phyloP scores from a whole-genome alignment of 2,113 vertebrate genomes.

The Butorides virescens region DNA sequence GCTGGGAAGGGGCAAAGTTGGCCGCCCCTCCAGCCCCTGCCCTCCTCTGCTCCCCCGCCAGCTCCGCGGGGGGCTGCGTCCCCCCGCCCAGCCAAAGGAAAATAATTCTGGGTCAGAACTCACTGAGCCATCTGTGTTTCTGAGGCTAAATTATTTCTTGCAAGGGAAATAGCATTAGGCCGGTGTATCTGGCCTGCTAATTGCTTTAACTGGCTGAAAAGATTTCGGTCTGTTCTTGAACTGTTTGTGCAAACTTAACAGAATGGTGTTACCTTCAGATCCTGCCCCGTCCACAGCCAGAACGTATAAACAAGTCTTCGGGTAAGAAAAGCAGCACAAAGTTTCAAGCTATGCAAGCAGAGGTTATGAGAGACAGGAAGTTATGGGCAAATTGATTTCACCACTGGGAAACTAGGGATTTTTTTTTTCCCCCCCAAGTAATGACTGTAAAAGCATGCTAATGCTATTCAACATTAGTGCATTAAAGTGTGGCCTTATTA shows the following conservation, averaged over 20 bases:
- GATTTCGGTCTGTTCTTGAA: slow-evolving; percentile 36
- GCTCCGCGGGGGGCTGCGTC: not conserved
- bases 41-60: not conserved
- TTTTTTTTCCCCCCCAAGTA: slow-evolving; percentile 58
- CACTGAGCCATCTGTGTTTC: slow-evolving; percentile 50
- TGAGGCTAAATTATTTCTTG: slow-evolving; percentile 54
- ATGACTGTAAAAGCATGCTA: slow-evolving; percentile 70
- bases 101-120: slow-evolving; percentile 37
- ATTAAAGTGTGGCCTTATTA: slow-evolving; percentile 82
- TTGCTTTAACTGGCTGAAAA: slow-evolving; percentile 60
- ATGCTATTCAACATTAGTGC: slow-evolving; percentile 75
- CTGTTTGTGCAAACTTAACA: slow-evolving; percentile 26
- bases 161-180: slow-evolving; percentile 52
- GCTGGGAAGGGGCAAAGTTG: not conserved
- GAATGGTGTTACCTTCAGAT: slow-evolving; percentile 54
- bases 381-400: slow-evolving; percentile 78
- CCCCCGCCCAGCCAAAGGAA: not conserved
- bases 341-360: slow-evolving; percentile 62
- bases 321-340: slow-evolving; percentile 55
- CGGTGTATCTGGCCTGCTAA: slow-evolving; percentile 42
- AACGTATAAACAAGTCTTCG: slow-evolving; percentile 61
- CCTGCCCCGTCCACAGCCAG: slow-evolving; percentile 20
- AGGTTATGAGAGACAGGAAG: slow-evolving; percentile 70
- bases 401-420: slow-evolving; percentile 69
- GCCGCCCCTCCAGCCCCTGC: not conserved